Evolutionary conservation across 2,113 vertebrate species (phyloP).

Genomic region (Ibidorhyncha struthersii): DNA sequence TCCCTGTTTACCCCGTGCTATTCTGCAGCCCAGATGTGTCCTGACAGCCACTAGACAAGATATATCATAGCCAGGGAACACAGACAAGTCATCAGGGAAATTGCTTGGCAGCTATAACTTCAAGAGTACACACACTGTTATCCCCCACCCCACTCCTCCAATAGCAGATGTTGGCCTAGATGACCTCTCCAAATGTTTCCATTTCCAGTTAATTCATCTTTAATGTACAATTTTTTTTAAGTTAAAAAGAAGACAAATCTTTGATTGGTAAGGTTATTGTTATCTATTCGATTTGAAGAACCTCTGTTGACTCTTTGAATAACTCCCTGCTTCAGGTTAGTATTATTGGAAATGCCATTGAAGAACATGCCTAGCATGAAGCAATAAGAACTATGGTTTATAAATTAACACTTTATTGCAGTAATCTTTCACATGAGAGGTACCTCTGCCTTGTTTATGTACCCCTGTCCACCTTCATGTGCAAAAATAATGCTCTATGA

Average conservation of each 20-base stretch:
- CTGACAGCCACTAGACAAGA: neutral
- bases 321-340: neutral
- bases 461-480: slow-evolving; percentile 2
- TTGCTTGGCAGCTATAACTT: neutral
- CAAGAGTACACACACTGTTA: neutral
- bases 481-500: slow-evolving; percentile 16
- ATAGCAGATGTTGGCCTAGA: neutral
- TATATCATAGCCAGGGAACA: neutral
- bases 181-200: neutral
- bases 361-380: neutral
- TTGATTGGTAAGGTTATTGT: neutral
- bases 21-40: neutral
- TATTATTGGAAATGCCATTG: neutral
- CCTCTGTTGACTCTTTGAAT: neutral
- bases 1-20: neutral
- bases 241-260: neutral
- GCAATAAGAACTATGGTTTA: neutral
- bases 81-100: neutral
- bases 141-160: rapidly evolving
- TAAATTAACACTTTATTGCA: slow-evolving; percentile 40
- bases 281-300: neutral
- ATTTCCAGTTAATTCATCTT: neutral
- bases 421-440: neutral
- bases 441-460: neutral
- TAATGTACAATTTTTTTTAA: neutral